Evolutionary conservation across 2,113 vertebrate genomes (phyloP).

Genomic region (Hippotragus niger): DNA sequence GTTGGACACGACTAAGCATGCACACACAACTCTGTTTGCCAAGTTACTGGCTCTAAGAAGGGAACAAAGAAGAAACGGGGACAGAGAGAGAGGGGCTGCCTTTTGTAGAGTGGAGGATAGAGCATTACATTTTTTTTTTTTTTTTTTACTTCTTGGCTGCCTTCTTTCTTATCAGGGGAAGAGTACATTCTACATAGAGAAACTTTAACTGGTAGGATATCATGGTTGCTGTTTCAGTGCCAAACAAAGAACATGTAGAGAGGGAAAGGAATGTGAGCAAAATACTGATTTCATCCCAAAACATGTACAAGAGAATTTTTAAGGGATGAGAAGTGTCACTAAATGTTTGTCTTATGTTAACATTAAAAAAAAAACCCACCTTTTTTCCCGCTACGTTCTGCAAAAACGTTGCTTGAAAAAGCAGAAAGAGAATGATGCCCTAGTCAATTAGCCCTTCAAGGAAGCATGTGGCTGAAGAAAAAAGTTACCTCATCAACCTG

Average conservation of each 20-base stretch:
- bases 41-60: not conserved
- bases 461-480: not conserved
- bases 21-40: not conserved
- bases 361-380: not conserved
- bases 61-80: not conserved
- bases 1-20: not conserved
- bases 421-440: not conserved
- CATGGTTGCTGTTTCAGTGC: not conserved
- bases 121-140: not conserved
- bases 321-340: not conserved
- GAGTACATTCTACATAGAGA: not conserved
- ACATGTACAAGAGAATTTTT: not conserved
- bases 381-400: not conserved
- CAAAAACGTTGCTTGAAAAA: not conserved
- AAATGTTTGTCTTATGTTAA: not conserved
- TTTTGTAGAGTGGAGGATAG: not conserved
- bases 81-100: not conserved
- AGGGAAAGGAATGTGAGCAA: not conserved
- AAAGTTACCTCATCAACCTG: not conserved
- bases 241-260: not conserved
- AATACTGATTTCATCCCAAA: conserved; percentile 2
- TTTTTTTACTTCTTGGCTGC: not conserved
- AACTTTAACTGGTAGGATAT: not conserved
- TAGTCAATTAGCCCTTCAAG: not conserved
- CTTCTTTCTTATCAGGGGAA: not conserved